Evolutionary conservation across 2,113 vertebrate species (phyloP), one percentile per base, ranked within the genome.

Genomic region (Phrynosoma blainvillii): DNA sequence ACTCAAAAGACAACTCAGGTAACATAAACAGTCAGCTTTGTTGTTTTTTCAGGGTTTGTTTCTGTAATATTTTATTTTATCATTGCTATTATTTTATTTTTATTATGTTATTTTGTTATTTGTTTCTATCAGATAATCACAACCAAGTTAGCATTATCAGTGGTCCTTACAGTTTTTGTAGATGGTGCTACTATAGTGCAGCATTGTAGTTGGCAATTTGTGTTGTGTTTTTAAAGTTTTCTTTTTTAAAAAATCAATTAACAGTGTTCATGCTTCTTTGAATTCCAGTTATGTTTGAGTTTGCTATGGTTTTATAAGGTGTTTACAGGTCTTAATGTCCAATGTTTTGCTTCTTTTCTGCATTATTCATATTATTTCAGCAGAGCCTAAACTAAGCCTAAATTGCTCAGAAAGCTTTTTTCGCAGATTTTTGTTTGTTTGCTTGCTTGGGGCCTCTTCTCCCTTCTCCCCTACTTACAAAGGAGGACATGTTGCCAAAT

Each of bases 1-100:
- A 99, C 93, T 99, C 98, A 92, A 99, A 99, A 97, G 99, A 99
- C 95, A 99, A 98, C 96, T 99, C 99, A 93, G 99, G 99, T 99
- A 97, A 96, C 81, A 82, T 87, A 96, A 90, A 92, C 88, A 92
- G 74, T 91, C 85, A 75, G 23, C 9, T 40, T 82, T 88, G 47
- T 79, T 10, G 4, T 12, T 5, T 18, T 81, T 80, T 14, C 6
- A 18, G 84, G 4, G 7, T 47, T 47, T 47, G 47, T 47, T 47
- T 47, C 7, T 47, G 47, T 47, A 6, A 6, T 47, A 7, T 6
- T 47, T 47, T 47, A 7, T 47, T 47, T 47, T 47, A 47, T 47
- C 2, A 47, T 47, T 6, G 5, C 3, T 47, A 47, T 47, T 47
- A 47, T 47, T 47, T 47, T 47, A 5, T 47, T 47, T 47, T 47